Evolutionary conservation across 2,888 invertebrate species (phyloP), one percentile per base, ranked within the genome.

Genomic region (Coleophora deauratella): DNA sequence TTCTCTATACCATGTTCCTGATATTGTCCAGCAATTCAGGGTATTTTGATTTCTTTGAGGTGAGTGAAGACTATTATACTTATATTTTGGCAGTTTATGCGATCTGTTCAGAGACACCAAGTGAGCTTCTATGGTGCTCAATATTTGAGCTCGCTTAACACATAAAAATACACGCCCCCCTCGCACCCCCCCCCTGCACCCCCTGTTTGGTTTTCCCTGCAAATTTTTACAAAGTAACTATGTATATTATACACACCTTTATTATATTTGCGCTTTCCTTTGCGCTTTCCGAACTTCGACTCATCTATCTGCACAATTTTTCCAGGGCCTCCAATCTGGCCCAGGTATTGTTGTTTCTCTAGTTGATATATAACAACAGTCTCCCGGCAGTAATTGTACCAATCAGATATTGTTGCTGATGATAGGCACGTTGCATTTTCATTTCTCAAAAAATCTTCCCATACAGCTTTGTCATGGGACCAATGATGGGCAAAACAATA

Each of bases 1-100:
- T 89, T 39, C 82, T 86, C 0, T 90, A 91, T 57, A 88, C 88
- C 35, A 86, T 90, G 87, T 90, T 74, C 49, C 64, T 88, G 45
- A 86, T 90, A 28, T 58, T 90, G 13, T 57, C 54, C 14, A 77
- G 75, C 41, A 89, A 90, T 51, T 42, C 50, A 6, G 82, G 78
- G 1, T 59, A 68, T 44, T 88, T 89, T 51, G 76, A 80, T 48
- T 64, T 68, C 44, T 47, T 71, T 40, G 88, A 89, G 81, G 88
- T 42, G 11, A 42, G 43, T 31, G 27, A 27, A 21, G 6, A 21
- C 3, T 21, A 6, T 3, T 21, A 4, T 21, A 6, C 3, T 21
- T 33, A 11, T 11, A 28, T 8, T 28, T 9, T n/a, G n/a, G n/a
- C n/a, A n/a, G n/a, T n/a, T n/a, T n/a, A n/a, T n/a, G n/a, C n/a